These are phyloP conservation scores for Tachysurus vachellii DNA, from an alignment of 2,113 vertebrate genomes.

Conservation along the genomic window DNA sequence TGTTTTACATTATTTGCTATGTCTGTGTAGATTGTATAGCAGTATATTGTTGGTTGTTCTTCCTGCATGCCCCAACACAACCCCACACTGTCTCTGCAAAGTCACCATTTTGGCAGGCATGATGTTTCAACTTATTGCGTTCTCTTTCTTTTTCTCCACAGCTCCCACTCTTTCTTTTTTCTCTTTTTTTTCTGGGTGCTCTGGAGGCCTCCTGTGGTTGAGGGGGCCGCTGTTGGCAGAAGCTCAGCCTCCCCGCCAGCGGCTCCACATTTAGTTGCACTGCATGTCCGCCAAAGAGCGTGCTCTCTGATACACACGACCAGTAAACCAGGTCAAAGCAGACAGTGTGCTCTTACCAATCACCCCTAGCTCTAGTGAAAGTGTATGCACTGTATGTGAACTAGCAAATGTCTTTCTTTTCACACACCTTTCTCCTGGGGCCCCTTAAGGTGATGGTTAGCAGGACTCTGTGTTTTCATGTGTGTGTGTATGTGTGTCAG, in stretches of 20 bases:
- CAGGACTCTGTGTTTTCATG: conserved; percentile 38
- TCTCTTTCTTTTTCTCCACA: conserved; percentile 14
- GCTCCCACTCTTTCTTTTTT: conserved; percentile 53
- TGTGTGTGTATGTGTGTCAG: conserved; percentile 35
- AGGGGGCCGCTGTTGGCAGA: conserved; percentile 48
- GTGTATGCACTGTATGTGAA: conserved; percentile 54
- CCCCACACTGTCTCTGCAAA: conserved; percentile 16
- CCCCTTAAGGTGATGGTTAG: conserved; percentile 57
- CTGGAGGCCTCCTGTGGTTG: conserved; percentile 49
- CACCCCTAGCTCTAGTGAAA: conserved; percentile 25
- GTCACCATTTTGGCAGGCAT: conserved; percentile 48
- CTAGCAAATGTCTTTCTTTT: conserved; percentile 61
- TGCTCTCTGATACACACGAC: not conserved
- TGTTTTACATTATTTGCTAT: not conserved
- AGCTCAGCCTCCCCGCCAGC: conserved; percentile 31
- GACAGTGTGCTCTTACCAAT: conserved; percentile 35
- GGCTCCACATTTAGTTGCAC: conserved; percentile 45
- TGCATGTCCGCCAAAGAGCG: conserved; percentile 28
- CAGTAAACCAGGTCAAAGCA: conserved; percentile 45
- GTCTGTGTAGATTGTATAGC: conserved; percentile 11
- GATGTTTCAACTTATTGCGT: conserved; percentile 32
- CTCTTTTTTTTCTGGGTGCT: conserved; percentile 55
- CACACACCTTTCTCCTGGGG: conserved; percentile 69
- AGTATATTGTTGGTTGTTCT: conserved; percentile 3
- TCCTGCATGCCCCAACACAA: conserved; percentile 15